Evolutionary conservation across 2,797 vertebrate genomes (phyloP).

Genomic region (Gila robusta): DNA sequence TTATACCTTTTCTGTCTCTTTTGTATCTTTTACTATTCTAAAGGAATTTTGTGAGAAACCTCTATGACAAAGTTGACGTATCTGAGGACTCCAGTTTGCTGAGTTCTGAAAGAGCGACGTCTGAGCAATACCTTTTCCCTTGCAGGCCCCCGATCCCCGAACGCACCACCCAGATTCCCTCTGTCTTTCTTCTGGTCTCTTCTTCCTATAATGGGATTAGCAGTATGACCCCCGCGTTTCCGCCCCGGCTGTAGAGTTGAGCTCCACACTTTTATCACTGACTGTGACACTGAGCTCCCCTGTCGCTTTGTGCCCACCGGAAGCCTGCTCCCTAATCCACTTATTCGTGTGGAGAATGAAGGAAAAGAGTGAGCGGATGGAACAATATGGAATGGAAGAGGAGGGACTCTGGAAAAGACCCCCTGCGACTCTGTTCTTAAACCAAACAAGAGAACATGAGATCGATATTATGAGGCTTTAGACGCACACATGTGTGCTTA

Average conservation of each 20-base stretch:
- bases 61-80: neutral
- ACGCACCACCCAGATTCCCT: neutral
- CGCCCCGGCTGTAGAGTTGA: constrained; percentile 81
- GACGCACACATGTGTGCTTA: neutral
- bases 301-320: constrained; percentile 81
- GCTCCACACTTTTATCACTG: constrained; percentile 87
- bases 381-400: constrained; percentile 73
- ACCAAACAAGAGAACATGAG: constrained; percentile 47
- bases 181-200: constrained; percentile 57
- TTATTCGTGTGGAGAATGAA: constrained; percentile 86
- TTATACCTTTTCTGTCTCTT: too few species aligned
- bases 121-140: neutral
- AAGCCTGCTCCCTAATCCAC: constrained; percentile 86
- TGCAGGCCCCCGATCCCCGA: neutral
- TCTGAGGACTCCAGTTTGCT: neutral
- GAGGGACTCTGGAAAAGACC: constrained; percentile 63
- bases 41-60: neutral
- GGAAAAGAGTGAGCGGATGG: constrained; percentile 75
- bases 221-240: constrained; percentile 84
- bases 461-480: constrained; percentile 47
- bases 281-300: constrained; percentile 82
- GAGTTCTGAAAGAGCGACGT: neutral
- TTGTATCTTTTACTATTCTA: neutral
- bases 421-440: constrained; percentile 42
- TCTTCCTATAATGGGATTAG: constrained; percentile 91